Conservation (phyloP, 2,888 invertebrate species). For the Erpobdella octoculata region DNA sequence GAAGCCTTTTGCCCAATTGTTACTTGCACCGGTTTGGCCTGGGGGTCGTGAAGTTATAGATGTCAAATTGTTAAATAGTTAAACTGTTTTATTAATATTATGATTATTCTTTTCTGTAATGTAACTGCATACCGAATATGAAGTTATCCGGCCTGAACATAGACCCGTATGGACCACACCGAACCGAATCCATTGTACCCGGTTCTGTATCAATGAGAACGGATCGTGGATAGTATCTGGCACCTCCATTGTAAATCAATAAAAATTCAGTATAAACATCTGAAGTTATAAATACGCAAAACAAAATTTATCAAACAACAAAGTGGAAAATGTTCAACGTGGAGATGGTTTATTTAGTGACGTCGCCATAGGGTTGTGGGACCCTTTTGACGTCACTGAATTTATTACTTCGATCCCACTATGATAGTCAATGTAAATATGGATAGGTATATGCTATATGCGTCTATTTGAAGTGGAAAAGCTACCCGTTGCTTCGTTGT, state of each 20-base stretch:
- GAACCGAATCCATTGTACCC: conserved; percentile 92
- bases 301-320: too few species aligned
- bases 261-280: neutral
- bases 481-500: conserved; percentile 66
- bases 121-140: conserved; percentile 70
- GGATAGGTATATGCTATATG: too few species aligned
- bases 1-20: conserved; percentile 79
- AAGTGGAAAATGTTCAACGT: neutral
- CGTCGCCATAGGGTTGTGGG: too few species aligned
- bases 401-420: too few species aligned
- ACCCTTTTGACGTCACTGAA: too few species aligned
- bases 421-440: too few species aligned
- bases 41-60: too few species aligned
- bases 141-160: conserved; percentile 92
- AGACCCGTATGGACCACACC: conserved; percentile 87
- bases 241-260: too few species aligned
- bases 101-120: too few species aligned
- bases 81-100: too few species aligned
- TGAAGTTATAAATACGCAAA: neutral
- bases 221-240: conserved; percentile 77
- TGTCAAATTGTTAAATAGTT: too few species aligned
- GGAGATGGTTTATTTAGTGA: neutral
- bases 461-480: neutral
- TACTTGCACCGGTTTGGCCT: conserved; percentile 63
- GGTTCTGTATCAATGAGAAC: conserved; percentile 89